Evolutionary conservation across 2,113 vertebrate genomes (phyloP), one percentile per base, ranked within the genome.

Genomic region (Corapipo altera): DNA sequence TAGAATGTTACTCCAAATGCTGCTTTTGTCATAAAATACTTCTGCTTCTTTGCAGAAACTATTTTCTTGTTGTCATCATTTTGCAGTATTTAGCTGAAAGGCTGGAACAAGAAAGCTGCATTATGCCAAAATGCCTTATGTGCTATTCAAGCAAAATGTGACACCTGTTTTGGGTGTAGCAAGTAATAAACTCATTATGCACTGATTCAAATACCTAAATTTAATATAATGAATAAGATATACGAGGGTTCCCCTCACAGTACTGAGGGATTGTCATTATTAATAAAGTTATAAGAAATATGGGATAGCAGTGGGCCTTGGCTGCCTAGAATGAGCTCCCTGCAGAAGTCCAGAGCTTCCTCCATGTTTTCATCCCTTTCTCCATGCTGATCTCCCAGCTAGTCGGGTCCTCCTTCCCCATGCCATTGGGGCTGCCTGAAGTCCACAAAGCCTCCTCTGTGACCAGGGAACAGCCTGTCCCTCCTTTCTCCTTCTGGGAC

Each of bases 41-140:
- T 81, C 82, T 92, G 54, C 44, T 33, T 48, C 83, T 96, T 46
- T 76, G 66, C 80, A 95, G 66, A 96, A 95, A 94, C 69, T 57
- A 80, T 93, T 94, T 97, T 82, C 84, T 83, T 91, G n/a, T 61
- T 93, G 86, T 61, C 55, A 92, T 85, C 85, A 30, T 51, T 93
- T 87, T 74, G 70, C 70, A 78, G 91, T 74, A 94, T 85, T 88
- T 82, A 91, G 92, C 37, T 52, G 72, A 96, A 93, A 91, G 75
- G 80, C 37, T 91, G 91, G 88, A 95, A 92, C 67, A 95, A 86
- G 83, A 96, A 97, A 96, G 92, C 80, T 92, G 80, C 83, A 85
- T 96, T 88, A 95, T 96, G 82, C 94, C 90, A 77, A 89, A 79
- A 70, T 66, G 43, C 90, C 66, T 96, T 82, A 33, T 1, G 14